These are phyloP conservation scores for Muschampia plurimacula DNA, from an alignment of 2,888 invertebrate genomes.

Conservation along the genomic window DNA sequence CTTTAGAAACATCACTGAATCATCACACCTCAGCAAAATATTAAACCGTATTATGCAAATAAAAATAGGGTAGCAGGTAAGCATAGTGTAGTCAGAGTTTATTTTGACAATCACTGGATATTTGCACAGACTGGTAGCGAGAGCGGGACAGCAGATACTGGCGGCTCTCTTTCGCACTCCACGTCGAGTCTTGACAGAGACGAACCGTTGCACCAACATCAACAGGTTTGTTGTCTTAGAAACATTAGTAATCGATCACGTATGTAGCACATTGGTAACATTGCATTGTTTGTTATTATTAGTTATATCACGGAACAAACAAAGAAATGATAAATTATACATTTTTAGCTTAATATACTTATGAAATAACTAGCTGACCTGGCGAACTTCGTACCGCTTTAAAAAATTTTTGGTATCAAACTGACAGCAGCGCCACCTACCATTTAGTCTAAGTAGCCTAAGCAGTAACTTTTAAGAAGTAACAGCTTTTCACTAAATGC, in stretches of 20 bases:
- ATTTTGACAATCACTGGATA: constrained; percentile 48
- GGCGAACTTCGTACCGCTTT: too few species aligned
- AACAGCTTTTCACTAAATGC: too few species aligned
- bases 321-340: too few species aligned
- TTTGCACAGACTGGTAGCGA: constrained; percentile 80
- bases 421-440: too few species aligned
- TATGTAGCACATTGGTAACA: too few species aligned
- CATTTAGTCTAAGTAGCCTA: too few species aligned
- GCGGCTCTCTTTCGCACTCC: constrained; percentile 91
- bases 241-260: too few species aligned
- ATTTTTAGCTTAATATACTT: not conserved
- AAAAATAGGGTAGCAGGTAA: not conserved
- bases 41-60: not conserved
- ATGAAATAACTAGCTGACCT: too few species aligned
- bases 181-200: constrained; percentile 95
- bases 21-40: not conserved
- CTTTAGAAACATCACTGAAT: not conserved
- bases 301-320: too few species aligned
- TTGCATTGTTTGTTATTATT: too few species aligned
- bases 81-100: constrained; percentile 22
- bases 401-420: too few species aligned
- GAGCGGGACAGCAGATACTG: constrained; percentile 86
- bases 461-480: too few species aligned
- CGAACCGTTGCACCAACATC: constrained; percentile 86
- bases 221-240: constrained; percentile 75